A percentile compares a stretch with the other conserved stretches of the same genome.
Evolutionary conservation across 2,797 vertebrate species (phyloP).

Genomic region (Acropternis orthonyx): DNA sequence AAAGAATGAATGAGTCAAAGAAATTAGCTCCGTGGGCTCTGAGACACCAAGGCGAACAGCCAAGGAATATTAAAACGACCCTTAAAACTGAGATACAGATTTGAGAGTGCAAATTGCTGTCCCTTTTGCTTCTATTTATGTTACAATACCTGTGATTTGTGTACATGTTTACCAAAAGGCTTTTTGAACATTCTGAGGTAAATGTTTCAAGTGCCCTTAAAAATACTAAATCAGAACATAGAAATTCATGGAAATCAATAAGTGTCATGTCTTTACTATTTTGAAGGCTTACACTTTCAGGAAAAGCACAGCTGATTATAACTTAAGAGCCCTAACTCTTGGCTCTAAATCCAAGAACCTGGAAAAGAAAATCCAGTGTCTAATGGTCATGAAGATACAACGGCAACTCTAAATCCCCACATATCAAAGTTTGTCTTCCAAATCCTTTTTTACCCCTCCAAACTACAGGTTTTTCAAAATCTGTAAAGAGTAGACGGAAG

Average conservation of each 20-base stretch:
- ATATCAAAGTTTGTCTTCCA: neutral
- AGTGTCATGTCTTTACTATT: neutral
- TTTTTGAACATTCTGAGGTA: neutral
- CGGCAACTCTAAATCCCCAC: neutral
- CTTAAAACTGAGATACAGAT: neutral
- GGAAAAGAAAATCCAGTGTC: neutral
- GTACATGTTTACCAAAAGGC: neutral
- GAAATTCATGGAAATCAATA: neutral
- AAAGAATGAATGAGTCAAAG: conserved; percentile 1
- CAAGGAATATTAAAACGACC: neutral
- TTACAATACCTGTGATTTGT: neutral
- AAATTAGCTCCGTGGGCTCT: neutral
- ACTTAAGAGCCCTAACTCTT: neutral
- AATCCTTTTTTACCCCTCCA: neutral
- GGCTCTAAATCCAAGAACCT: neutral
- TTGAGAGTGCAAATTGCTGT: neutral
- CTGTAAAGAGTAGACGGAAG: neutral
- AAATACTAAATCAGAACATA: neutral
- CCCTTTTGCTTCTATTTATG: neutral
- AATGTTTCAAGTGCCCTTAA: neutral
- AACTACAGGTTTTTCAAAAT: neutral
- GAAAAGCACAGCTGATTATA: neutral
- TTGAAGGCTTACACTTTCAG: neutral
- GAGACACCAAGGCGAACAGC: neutral
- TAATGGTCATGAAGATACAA: neutral